Evolutionary conservation across 2,797 vertebrate genomes (phyloP), one percentile per base, ranked within the genome.

Genomic region (Chelidonichthys spinosus): DNA sequence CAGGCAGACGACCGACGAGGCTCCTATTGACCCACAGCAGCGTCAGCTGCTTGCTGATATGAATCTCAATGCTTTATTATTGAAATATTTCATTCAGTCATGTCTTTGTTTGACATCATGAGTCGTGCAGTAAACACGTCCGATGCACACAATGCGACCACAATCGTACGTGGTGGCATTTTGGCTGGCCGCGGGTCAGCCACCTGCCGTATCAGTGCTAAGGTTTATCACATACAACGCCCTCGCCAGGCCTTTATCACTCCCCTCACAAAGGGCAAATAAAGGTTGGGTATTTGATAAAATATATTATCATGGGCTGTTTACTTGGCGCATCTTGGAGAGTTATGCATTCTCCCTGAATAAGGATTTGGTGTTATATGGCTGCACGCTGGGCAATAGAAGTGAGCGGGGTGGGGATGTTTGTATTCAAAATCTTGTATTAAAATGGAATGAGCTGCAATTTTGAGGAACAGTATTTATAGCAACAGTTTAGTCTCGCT

Each of bases 261-360:
- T 37, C 25, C 33, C 25, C 52, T 49, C 56, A 55, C 69, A 76
- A 78, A 87, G 82, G 82, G 65, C 74, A 83, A 70, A 79, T 63
- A 87, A 85, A 89, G 82, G 82, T 75, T 83, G 71, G 66, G 4
- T 44, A 63, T 79, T 75, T 77, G 0, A 72, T 78, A 58, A 83
- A 69, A 78, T 60, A 82, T 60, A 85, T 79, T 4, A 83, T 76
- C 4, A 52, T 0, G 42, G 4, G 72, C 46, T 72, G 69, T 84
- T 81, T 82, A 65, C 66, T 75, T 2, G 0, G 63, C 11, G 44
- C 78, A 56, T 56, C 13, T 63, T 5, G 36, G 63, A 59, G 69
- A 42, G 17, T 17, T n/a, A 6, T 14, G 35, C n/a, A 37, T 37
- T 4, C 63, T 56, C 50, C 37, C 56, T 66, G 15, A 9, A 9